A percentile compares a stretch with the other conserved stretches of the same genome.
Conservation (phyloP, 2,888 invertebrate genomes). For the Acheta domesticus region DNA sequence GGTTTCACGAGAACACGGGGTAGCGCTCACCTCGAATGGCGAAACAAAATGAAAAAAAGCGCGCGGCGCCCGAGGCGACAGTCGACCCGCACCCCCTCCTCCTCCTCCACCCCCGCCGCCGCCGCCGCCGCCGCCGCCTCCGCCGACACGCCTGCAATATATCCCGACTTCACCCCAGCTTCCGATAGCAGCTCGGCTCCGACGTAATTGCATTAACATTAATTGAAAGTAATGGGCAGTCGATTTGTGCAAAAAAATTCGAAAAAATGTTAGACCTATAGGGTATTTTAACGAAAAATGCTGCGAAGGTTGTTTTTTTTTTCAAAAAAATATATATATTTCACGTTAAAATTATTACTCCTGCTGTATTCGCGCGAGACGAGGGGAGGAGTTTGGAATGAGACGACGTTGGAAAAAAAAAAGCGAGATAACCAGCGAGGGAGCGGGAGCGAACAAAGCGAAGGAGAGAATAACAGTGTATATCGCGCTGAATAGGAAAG, state of each 20-base stretch:
- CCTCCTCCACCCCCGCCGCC: background rate
- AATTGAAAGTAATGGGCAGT: conserved; percentile 18
- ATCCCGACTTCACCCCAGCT: background rate
- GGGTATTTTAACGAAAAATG: conserved; percentile 18
- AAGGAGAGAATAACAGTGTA: conserved; percentile 18
- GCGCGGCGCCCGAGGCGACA: no score
- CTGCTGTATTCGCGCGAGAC: background rate
- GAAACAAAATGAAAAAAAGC: no score
- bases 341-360: conserved; percentile 18
- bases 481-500: background rate
- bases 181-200: conserved; percentile 7
- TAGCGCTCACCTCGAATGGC: no score
- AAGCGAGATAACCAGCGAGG: background rate
- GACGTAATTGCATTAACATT: conserved; percentile 9
- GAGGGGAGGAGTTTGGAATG: background rate
- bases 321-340: background rate
- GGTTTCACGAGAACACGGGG: no score
- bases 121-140: background rate
- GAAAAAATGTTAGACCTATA: conserved; percentile 18
- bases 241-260: background rate
- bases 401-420: background rate
- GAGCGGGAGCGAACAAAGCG: background rate
- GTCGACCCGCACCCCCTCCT: background rate
- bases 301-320: background rate
- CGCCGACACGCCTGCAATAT: conserved; percentile 5